Conservation (phyloP, 2,888 invertebrate genomes). For the Melinaea marsaeus region DNA sequence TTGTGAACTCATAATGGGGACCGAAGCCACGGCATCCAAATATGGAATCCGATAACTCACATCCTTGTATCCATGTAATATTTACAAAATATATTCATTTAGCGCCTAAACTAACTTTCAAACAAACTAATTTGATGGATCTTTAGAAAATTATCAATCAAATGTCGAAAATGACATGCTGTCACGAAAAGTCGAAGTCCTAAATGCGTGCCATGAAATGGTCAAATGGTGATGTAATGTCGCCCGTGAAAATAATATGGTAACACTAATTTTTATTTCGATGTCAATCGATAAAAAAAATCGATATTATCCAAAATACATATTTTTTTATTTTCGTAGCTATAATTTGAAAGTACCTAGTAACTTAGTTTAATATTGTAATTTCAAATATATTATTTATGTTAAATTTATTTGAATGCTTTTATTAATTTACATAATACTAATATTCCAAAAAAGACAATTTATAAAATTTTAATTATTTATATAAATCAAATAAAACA, state of each 20-base stretch:
- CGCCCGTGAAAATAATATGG: slow-evolving; percentile 48
- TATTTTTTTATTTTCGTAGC: not conserved
- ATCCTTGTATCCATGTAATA: slow-evolving; percentile 55
- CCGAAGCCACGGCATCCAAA: slow-evolving; percentile 51
- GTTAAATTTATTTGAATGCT: too few relatives aligned
- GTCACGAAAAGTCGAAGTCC: slow-evolving; percentile 76
- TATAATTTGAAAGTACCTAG: not conserved
- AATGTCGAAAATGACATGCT: slow-evolving; percentile 78
- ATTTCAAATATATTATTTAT: too few relatives aligned
- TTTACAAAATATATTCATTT: slow-evolving; percentile 64
- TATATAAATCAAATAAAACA: not conserved
- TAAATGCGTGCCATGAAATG: slow-evolving; percentile 74
- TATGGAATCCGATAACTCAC: slow-evolving; percentile 63
- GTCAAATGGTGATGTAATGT: slow-evolving; percentile 76
- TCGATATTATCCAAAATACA: slow-evolving; percentile 4
- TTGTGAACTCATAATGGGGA: slow-evolving; percentile 62
- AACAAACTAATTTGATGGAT: slow-evolving; percentile 77
- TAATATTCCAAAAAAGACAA: too few relatives aligned
- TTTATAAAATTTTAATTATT: too few relatives aligned
- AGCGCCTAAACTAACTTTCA: slow-evolving; percentile 76
- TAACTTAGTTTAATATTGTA: not conserved
- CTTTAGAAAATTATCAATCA: slow-evolving; percentile 77
- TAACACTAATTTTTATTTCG: slow-evolving; percentile 44
- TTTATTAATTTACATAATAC: too few relatives aligned
- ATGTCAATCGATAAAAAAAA: slow-evolving; percentile 28